These are phyloP conservation scores for Thecophora atra DNA, from an alignment of 2,888 invertebrate genomes.

Conservation along the genomic window DNA sequence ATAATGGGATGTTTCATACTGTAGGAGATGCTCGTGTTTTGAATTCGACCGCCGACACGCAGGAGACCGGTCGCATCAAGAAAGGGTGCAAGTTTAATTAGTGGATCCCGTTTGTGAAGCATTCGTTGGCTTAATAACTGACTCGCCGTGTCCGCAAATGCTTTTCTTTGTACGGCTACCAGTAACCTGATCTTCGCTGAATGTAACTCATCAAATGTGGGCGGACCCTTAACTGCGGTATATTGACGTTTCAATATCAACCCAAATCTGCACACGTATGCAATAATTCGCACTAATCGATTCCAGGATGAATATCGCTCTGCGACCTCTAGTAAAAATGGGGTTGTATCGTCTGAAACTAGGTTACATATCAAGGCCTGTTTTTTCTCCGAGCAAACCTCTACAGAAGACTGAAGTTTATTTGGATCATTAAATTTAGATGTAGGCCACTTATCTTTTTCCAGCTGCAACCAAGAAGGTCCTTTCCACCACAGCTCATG, in stretches of 20 bases:
- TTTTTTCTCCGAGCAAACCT: not conserved
- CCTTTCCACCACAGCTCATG: slow-evolving; percentile 13
- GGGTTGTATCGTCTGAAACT: not conserved
- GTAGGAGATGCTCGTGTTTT: slow-evolving; percentile 17
- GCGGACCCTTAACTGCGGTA: too few relatives aligned
- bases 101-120: not conserved
- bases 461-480: slow-evolving; percentile 5
- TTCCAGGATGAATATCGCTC: too few relatives aligned
- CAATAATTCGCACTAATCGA: too few relatives aligned
- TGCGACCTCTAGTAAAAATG: too few relatives aligned
- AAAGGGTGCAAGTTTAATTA: slow-evolving; percentile 35
- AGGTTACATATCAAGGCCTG: not conserved
- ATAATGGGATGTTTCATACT: slow-evolving; percentile 22
- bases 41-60: slow-evolving; percentile 36
- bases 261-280: too few relatives aligned
- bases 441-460: slow-evolving; percentile 8
- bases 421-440: not conserved
- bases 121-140: too few relatives aligned
- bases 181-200: not conserved
- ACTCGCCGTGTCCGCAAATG: too few relatives aligned
- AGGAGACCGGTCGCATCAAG: slow-evolving; percentile 31
- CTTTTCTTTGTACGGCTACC: too few relatives aligned
- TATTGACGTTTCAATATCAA: too few relatives aligned
- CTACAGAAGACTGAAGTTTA: not conserved
- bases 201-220: slow-evolving; percentile 22